Base-by-base conservation (phyloP, 2,113 vertebrate species). In the Scomber scombrus region DNA sequence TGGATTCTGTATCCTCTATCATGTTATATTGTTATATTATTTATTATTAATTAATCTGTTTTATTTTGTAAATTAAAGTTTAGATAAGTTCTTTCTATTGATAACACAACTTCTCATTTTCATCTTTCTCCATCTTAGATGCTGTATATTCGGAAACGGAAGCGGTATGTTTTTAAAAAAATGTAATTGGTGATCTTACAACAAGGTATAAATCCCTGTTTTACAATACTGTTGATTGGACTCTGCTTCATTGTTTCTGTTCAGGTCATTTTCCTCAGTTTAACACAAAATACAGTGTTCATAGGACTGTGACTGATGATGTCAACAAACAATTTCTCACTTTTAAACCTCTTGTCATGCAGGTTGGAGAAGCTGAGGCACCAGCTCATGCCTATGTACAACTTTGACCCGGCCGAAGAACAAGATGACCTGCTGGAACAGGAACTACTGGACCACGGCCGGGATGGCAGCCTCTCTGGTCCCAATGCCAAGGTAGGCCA, bases 321-420 rank as follows among this genome's bases (percentile, higher is more conserved):
- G 23, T 26, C 2, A 26, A 26, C 23, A 26, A 40, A 40, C 34
- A 40, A 9, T 40, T 40, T 40, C 34, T 78, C 26, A 51, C 31
- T 40, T 58, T 21, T 58, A 9, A 11, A 16, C 19, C 23, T 65
- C 34, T 63, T 13, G 9, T 62, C 8, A 3, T 50, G 12, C 78
- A 99, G 98, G 92, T 70, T 99, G 94, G 98, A 99, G 93, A 99
- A 99, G 84, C 92, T 99, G 2, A 96, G 97, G 80, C 97, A 99
- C 91, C 98, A 99, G 94, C 96, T 99, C 61, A 99, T 99, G 98
- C 98, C 98, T 71, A 99, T 99, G 98, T 99, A 99, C 91, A 99
- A 95, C 95, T 99, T 99, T 45, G 98, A 99, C 89, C 98, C 98
- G 31, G 96, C 96, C 0, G 98, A 99, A 89, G 98, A 99, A 14